These are phyloP conservation scores for Eilema griseolum DNA, from an alignment of 2,888 invertebrate genomes.

Conservation along the genomic window DNA sequence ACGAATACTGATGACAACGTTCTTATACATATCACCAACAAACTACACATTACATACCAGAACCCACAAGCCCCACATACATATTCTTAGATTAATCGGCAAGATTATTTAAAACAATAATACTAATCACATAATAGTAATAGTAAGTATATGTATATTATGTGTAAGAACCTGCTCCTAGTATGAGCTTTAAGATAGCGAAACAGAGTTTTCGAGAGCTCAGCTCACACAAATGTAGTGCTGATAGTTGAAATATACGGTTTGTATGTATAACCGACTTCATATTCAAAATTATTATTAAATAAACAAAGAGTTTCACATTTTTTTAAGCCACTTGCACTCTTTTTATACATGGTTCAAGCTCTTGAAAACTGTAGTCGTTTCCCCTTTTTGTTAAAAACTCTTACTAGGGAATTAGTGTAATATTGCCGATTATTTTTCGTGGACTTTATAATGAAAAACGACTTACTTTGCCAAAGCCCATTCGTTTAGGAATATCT, in stretches of 20 bases:
- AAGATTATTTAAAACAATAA: constrained; percentile 16
- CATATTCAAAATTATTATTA: neutral
- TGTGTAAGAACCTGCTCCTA: neutral
- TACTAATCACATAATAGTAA: neutral
- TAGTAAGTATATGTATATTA: neutral
- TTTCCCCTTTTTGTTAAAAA: neutral
- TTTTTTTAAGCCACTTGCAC: too few relatives aligned
- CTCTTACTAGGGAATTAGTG: constrained; percentile 8
- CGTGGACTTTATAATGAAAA: neutral
- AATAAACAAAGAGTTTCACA: too few relatives aligned
- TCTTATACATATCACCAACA: constrained; percentile 42
- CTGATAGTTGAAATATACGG: neutral
- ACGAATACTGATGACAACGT: constrained; percentile 54
- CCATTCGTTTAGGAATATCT: constrained; percentile 81
- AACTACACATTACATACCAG: constrained; percentile 34
- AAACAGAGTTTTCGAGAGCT: neutral
- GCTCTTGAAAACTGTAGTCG: neutral
- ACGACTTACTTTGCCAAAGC: constrained; percentile 82
- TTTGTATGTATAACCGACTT: neutral
- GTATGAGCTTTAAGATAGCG: neutral
- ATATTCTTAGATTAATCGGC: constrained; percentile 18
- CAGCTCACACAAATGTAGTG: neutral
- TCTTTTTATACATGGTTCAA: neutral
- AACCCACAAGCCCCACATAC: constrained; percentile 32
- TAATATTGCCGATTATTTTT: constrained; percentile 25